Conservation (phyloP, 2,113 vertebrate species). For the Epinephelus moara region DNA sequence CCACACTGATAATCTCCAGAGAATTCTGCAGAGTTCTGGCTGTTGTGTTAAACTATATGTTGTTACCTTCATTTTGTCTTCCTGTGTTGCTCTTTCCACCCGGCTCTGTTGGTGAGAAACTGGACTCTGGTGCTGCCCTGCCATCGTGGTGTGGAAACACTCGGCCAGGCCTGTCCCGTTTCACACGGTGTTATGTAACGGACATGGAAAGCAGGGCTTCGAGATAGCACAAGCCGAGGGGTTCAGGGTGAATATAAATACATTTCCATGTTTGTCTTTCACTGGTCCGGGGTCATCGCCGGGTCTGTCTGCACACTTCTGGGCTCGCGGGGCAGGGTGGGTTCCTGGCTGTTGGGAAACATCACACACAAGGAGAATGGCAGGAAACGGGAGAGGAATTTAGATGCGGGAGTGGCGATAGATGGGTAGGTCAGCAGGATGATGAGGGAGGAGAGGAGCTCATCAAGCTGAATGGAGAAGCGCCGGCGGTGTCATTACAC, state of each 20-base stretch:
- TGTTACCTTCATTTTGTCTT: not conserved
- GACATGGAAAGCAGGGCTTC: conserved; percentile 12
- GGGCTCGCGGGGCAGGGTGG: conserved; percentile 1
- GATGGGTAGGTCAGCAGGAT: conserved; percentile 55
- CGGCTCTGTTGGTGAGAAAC: conserved; percentile 10
- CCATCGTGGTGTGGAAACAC: conserved; percentile 22
- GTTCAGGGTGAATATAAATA: conserved; percentile 41
- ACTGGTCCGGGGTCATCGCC: conserved; percentile 14
- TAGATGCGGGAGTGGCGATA: conserved; percentile 30
- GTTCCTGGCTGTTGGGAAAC: conserved; percentile 11
- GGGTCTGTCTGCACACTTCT: conserved; percentile 45
- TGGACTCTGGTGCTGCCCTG: conserved; percentile 4
- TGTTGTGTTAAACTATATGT: not conserved
- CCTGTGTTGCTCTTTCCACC: conserved; percentile 52
- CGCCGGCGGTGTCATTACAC: conserved; percentile 11
- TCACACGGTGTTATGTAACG: conserved; percentile 49
- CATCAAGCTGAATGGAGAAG: conserved; percentile 6
- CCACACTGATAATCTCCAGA: not conserved
- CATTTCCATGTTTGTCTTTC: conserved; percentile 49
- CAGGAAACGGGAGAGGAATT: conserved; percentile 72
- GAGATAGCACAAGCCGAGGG: not conserved
- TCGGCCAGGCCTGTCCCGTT: conserved; percentile 20
- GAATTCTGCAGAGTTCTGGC: conserved; percentile 18
- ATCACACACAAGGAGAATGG: conserved; percentile 54
- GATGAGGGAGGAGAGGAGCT: conserved; percentile 26